phyloP scores from a whole-genome alignment of 2,888 invertebrate genomes.

The Diplazon laetatorius region DNA sequence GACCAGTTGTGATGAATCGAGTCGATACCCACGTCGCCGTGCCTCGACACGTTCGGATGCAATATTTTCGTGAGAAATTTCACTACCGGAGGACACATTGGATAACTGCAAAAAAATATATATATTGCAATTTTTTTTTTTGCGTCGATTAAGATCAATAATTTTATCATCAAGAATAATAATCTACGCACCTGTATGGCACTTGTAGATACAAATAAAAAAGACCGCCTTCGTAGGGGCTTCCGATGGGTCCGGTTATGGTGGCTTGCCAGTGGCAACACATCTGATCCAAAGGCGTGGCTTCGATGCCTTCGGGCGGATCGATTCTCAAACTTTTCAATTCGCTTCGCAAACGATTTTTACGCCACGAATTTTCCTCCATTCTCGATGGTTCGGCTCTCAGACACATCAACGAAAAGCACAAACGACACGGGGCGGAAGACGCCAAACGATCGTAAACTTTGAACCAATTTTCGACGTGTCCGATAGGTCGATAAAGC shows the following conservation, averaged over 20 bases:
- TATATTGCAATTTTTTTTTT: slow-evolving; percentile 9
- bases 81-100: slow-evolving; percentile 95
- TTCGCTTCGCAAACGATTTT: slow-evolving; percentile 91
- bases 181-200: slow-evolving; percentile 89
- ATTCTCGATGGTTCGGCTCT: slow-evolving; percentile 85
- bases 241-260: slow-evolving; percentile 94
- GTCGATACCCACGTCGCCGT: slow-evolving; percentile 97
- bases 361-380: slow-evolving; percentile 92
- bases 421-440: slow-evolving; percentile 89
- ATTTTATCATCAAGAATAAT: too few relatives aligned
- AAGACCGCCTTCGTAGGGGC: slow-evolving; percentile 96
- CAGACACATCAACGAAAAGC: slow-evolving; percentile 92
- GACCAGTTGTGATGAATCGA: slow-evolving; percentile 98
- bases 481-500: slow-evolving; percentile 89
- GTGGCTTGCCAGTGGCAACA: slow-evolving; percentile 97
- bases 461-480: slow-evolving; percentile 91
- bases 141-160: too few relatives aligned
- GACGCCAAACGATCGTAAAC: slow-evolving; percentile 85
- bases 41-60: slow-evolving; percentile 97
- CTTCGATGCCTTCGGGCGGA: slow-evolving; percentile 93
- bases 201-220: slow-evolving; percentile 96
- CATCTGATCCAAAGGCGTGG: slow-evolving; percentile 90
- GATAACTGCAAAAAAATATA: slow-evolving; percentile 86
- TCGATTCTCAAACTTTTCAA: slow-evolving; percentile 88
- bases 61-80: slow-evolving; percentile 96